phyloP scores from a whole-genome alignment of 2,113 vertebrate genomes.

The Tragelaphus scriptus region DNA sequence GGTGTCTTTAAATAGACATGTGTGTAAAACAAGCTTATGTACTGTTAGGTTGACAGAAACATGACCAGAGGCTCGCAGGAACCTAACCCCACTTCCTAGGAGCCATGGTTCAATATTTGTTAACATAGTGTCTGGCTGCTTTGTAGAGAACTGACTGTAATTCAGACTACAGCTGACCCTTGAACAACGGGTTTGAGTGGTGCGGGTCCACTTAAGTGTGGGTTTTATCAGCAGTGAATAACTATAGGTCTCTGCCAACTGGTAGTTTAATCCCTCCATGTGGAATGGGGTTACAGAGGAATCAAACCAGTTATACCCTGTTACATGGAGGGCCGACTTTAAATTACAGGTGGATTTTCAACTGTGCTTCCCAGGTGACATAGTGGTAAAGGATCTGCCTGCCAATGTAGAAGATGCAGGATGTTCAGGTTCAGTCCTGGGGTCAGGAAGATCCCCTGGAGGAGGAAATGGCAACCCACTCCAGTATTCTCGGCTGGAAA shows the following conservation, averaged over 20 bases:
- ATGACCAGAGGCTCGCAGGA: neutral
- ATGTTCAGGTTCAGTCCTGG: neutral
- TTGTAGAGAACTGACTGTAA: rapidly evolving
- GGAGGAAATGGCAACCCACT: neutral
- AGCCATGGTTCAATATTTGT: rapidly evolving
- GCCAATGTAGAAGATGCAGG: neutral
- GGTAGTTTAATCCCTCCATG: neutral
- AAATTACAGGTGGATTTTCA: neutral
- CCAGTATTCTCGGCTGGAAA: neutral
- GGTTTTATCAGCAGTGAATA: neutral
- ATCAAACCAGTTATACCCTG: neutral
- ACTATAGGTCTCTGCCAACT: neutral
- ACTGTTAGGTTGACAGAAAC: neutral
- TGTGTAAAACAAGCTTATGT: neutral
- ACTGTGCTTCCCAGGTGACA: neutral
- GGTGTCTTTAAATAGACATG: neutral
- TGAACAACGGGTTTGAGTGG: neutral
- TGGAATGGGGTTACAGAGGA: neutral
- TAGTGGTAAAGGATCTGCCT: neutral
- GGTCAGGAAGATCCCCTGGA: neutral
- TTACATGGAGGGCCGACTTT: neutral
- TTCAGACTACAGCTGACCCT: neutral
- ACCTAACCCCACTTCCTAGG: rapidly evolving
- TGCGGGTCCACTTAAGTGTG: neutral
- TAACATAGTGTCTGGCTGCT: rapidly evolving